These are phyloP conservation scores for Xylocopa sonorina DNA, from an alignment of 1,140 invertebrate genomes.

Conservation along the genomic window DNA sequence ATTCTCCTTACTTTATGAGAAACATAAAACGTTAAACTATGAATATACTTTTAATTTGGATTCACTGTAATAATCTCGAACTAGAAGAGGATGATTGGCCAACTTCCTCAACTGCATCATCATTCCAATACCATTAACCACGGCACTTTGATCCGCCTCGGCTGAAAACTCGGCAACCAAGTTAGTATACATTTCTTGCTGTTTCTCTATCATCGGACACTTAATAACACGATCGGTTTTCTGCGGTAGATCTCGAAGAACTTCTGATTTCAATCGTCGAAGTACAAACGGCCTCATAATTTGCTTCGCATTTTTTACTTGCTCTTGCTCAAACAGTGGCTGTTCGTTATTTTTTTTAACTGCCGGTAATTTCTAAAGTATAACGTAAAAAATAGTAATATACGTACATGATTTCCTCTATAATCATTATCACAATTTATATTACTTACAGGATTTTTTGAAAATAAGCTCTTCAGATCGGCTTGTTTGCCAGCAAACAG, in stretches of 20 bases:
- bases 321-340: conserved; percentile 92
- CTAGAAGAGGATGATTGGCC: conserved; percentile 93
- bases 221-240: conserved; percentile 88
- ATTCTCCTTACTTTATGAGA: background rate
- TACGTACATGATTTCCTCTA: conserved; percentile 37
- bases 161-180: conserved; percentile 88
- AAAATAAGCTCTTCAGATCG: conserved; percentile 94
- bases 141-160: conserved; percentile 83
- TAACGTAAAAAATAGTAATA: conserved; percentile 47
- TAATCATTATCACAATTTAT: background rate
- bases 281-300: conserved; percentile 98
- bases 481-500: conserved; percentile 95
- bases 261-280: conserved; percentile 93
- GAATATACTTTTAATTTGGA: conserved; percentile 82
- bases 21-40: background rate
- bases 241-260: conserved; percentile 90
- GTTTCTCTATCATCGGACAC: conserved; percentile 86
- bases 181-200: conserved; percentile 88
- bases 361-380: conserved; percentile 75
- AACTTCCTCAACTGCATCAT: conserved; percentile 95
- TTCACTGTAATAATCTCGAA: conserved; percentile 91
- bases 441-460: conserved; percentile 84
- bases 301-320: conserved; percentile 94
- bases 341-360: conserved; percentile 82
- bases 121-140: conserved; percentile 88